phyloP scores from a whole-genome alignment of 2,888 invertebrate species.

The Pandemis cinnamomeana region DNA sequence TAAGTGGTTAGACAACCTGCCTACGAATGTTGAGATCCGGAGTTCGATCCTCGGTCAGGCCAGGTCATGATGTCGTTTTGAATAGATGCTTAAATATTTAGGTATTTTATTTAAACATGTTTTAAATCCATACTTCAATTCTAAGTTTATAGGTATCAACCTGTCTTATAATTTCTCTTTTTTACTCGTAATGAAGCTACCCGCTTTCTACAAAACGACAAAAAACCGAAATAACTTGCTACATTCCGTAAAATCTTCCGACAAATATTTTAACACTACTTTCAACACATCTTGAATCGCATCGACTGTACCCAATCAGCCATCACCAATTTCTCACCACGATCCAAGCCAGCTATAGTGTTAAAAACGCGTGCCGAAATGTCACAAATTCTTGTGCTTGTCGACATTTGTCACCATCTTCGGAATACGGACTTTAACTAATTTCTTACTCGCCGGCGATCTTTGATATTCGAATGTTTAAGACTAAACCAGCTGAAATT shows the following conservation, averaged over 20 bases:
- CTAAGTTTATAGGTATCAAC: too few species aligned
- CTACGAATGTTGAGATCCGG: too few species aligned
- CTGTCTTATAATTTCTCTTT: too few species aligned
- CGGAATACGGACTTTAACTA: constrained; percentile 26
- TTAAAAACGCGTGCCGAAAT: constrained; percentile 4
- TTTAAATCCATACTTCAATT: too few species aligned
- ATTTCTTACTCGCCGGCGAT: constrained; percentile 27
- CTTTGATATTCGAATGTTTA: constrained; percentile 11
- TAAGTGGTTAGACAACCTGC: too few species aligned
- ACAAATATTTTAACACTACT: constrained; percentile 23
- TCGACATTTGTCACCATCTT: constrained; percentile 31
- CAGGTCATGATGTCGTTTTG: too few species aligned
- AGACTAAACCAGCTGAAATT: neutral
- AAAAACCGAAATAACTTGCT: neutral
- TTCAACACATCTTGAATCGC: constrained; percentile 11
- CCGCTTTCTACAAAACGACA: neutral
- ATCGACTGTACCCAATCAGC: constrained; percentile 21
- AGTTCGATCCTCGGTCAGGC: too few species aligned
- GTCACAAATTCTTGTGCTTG: constrained; percentile 15
- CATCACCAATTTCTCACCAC: constrained; percentile 30
- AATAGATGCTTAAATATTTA: too few species aligned
- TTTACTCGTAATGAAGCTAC: too few species aligned
- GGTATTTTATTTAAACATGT: too few species aligned
- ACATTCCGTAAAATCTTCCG: neutral
- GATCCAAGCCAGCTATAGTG: constrained; percentile 6